phyloP scores from a whole-genome alignment of 2,888 invertebrate genomes.

The Meandrusa payeni region DNA sequence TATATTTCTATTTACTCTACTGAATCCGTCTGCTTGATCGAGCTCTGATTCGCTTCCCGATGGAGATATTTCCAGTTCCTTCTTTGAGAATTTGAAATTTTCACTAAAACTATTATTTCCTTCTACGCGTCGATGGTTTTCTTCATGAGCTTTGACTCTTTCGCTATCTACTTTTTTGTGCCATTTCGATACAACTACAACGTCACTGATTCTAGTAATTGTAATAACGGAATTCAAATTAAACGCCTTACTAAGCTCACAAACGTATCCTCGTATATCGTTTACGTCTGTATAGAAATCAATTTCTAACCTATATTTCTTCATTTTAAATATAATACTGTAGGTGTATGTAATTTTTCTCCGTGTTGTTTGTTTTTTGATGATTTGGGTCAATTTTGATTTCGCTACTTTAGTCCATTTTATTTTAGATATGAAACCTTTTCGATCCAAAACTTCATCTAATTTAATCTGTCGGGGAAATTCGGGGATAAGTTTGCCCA shows the following conservation, averaged over 20 bases:
- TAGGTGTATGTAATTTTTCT: conserved; percentile 20
- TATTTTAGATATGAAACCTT: conserved; percentile 58
- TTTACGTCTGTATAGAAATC: conserved; percentile 41
- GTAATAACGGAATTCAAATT: conserved; percentile 49
- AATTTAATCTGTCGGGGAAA: conserved; percentile 67
- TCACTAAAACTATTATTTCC: too few relatives aligned
- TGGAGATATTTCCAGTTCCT: too few relatives aligned
- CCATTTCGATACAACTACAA: conserved; percentile 46
- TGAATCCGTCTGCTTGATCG: too few relatives aligned
- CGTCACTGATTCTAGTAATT: conserved; percentile 32
- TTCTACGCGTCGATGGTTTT: too few relatives aligned
- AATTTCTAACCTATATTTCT: conserved; percentile 39
- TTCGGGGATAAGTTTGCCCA: conserved; percentile 58
- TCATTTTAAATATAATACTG: conserved; percentile 28
- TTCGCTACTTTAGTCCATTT: too few relatives aligned
- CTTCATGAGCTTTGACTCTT: background rate
- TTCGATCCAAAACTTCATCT: conserved; percentile 48
- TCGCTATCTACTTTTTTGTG: conserved; percentile 35
- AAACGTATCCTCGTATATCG: conserved; percentile 40
- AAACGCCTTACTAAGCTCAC: conserved; percentile 46
- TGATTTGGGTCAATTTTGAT: conserved; percentile 31
- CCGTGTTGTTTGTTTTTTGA: conserved; percentile 12
- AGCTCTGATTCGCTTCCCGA: too few relatives aligned
- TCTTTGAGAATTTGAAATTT: too few relatives aligned
- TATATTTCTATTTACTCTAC: too few relatives aligned